Conservation (phyloP, 2,888 invertebrate genomes). For the Cheilosia grossa region DNA sequence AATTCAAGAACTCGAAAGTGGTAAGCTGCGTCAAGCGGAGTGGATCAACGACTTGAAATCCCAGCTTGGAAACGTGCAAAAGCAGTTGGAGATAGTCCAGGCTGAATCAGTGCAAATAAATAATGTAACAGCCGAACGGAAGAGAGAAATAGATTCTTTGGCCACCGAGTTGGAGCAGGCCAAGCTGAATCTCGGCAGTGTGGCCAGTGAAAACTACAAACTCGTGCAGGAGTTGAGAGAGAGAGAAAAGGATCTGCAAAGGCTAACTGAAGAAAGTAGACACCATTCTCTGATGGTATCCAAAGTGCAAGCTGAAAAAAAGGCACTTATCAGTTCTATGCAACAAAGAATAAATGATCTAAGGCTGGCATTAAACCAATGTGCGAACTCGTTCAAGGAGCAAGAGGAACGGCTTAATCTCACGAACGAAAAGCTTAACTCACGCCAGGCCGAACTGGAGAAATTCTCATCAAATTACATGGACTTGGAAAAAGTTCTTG, state of each 20-base stretch:
- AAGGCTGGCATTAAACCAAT: slow-evolving; percentile 2
- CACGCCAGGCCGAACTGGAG: not conserved
- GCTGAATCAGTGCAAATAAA: not conserved
- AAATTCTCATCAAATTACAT: slow-evolving; percentile 1
- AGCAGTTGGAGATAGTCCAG: not conserved
- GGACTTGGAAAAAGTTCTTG: not conserved
- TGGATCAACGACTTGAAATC: not conserved
- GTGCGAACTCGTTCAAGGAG: not conserved
- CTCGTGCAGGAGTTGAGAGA: slow-evolving; percentile 4
- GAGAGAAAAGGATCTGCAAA: slow-evolving; percentile 1
- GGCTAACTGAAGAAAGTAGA: not conserved
- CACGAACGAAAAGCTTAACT: not conserved
- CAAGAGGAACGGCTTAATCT: not conserved
- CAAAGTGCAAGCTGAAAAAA: slow-evolving; percentile 23
- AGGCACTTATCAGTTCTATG: slow-evolving; percentile 15
- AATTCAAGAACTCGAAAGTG: not conserved
- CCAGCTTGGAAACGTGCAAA: not conserved
- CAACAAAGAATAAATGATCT: slow-evolving; percentile 12
- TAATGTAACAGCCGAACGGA: not conserved
- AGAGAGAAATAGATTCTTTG: slow-evolving; percentile 1
- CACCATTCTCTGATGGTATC: not conserved
- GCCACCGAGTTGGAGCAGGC: slow-evolving; percentile 7
- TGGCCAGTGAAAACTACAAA: slow-evolving; percentile 7
- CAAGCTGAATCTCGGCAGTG: not conserved
- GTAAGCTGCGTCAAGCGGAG: not conserved